A percentile compares a stretch with the other conserved stretches of the same genome.
These are phyloP conservation scores for Operophtera brumata DNA, from an alignment of 2,888 invertebrate species.

Conservation along the genomic window DNA sequence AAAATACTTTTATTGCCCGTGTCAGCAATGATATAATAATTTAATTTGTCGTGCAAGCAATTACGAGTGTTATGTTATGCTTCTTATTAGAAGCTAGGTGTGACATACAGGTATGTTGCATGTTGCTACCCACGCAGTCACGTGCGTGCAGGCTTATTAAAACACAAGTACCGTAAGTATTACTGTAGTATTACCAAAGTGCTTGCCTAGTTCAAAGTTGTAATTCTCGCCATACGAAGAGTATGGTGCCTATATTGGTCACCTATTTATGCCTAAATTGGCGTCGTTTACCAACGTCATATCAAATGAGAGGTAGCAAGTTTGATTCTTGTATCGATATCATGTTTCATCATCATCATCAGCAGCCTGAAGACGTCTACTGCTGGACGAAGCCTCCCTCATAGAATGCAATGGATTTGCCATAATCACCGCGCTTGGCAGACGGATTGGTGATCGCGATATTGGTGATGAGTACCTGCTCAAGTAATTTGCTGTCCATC, in stretches of 20 bases:
- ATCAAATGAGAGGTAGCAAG: neutral
- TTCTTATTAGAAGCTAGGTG: slow-evolving; percentile 8
- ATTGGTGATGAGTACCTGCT: too few relatives aligned
- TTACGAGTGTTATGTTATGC: slow-evolving; percentile 1
- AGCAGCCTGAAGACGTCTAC: too few relatives aligned
- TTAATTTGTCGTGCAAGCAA: slow-evolving; percentile 24
- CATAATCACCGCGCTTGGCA: too few relatives aligned
- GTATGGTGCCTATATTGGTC: neutral
- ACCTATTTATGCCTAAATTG: neutral
- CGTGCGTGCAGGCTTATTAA: slow-evolving; percentile 11
- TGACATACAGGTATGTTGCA: slow-evolving; percentile 1
- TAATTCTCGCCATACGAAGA: slow-evolving; percentile 3
- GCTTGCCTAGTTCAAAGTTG: slow-evolving; percentile 6
- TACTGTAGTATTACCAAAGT: neutral
- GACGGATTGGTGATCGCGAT: too few relatives aligned
- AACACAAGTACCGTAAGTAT: slow-evolving; percentile 18
- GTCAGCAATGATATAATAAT: slow-evolving; percentile 34
- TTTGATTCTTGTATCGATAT: neutral
- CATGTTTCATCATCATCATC: too few relatives aligned
- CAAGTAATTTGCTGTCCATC: too few relatives aligned
- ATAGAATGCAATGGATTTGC: too few relatives aligned
- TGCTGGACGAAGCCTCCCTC: too few relatives aligned
- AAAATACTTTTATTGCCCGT: slow-evolving; percentile 29
- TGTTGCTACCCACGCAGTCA: slow-evolving; percentile 2
- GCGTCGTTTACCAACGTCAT: neutral